Percentiles rank a stretch among this genome's conserved stretches.
Evolutionary conservation across 2,113 vertebrate genomes (phyloP).

Genomic region (Hypanus sabinus): DNA sequence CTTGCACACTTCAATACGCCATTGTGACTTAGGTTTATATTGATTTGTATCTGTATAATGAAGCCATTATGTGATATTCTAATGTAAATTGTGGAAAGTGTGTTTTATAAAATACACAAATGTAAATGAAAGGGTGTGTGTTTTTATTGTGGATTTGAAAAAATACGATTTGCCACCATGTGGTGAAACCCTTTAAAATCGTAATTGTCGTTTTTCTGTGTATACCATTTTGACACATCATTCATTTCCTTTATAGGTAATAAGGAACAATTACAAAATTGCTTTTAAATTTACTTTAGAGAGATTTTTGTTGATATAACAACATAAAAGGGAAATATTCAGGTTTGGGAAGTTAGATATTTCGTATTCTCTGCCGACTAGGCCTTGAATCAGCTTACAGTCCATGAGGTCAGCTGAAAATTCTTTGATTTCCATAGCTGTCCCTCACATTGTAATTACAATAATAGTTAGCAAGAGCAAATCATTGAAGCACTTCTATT

Average conservation of each 20-base stretch:
- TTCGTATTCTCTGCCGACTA: neutral
- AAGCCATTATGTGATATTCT: slow-evolving; percentile 18
- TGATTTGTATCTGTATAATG: slow-evolving; percentile 6
- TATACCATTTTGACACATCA: neutral
- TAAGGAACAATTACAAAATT: neutral
- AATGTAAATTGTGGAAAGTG: neutral
- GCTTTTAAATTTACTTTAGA: neutral
- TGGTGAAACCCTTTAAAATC: neutral
- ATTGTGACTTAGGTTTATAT: slow-evolving; percentile 13
- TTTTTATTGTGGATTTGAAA: slow-evolving; percentile 21
- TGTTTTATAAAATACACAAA: slow-evolving; percentile 11
- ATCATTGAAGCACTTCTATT: too few relatives aligned
- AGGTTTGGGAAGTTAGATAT: neutral
- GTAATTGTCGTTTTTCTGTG: too few relatives aligned
- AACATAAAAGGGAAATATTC: neutral
- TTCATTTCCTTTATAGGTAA: neutral
- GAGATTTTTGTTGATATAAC: neutral
- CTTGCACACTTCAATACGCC: slow-evolving; percentile 27
- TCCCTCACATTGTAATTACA: too few relatives aligned
- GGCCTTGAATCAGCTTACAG: too few relatives aligned
- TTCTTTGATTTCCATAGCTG: too few relatives aligned
- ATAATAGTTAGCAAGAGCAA: too few relatives aligned
- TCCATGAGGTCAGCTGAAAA: too few relatives aligned
- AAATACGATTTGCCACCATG: neutral
- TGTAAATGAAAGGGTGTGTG: neutral